Percentiles rank a stretch among this genome's conserved stretches.
Conservation (phyloP, 2,113 vertebrate genomes). For the Dicentrarchus labrax region DNA sequence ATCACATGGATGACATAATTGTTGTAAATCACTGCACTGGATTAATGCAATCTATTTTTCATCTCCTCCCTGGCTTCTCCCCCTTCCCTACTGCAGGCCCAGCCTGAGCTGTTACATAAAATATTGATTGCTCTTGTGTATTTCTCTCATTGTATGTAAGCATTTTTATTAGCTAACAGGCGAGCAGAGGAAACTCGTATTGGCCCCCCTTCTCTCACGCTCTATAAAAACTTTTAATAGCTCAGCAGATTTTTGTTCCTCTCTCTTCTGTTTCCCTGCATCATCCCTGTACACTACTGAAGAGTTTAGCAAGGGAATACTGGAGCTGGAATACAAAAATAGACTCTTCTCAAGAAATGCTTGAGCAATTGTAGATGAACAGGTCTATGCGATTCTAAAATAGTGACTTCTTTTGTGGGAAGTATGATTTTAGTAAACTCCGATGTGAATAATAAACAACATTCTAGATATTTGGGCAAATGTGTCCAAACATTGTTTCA, state of each 20-base stretch:
- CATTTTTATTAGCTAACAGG: slow-evolving; percentile 83
- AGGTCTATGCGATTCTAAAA: slow-evolving; percentile 11
- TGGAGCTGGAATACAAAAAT: slow-evolving; percentile 58
- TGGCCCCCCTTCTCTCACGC: slow-evolving; percentile 23
- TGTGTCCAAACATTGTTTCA: background rate
- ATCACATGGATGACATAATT: slow-evolving; percentile 50
- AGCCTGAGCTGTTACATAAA: slow-evolving; percentile 79
- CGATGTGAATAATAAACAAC: background rate
- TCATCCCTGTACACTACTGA: slow-evolving; percentile 69
- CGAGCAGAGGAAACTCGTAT: slow-evolving; percentile 67
- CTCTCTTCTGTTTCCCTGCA: slow-evolving; percentile 68
- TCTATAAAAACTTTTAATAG: slow-evolving; percentile 69
- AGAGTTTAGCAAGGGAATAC: slow-evolving; percentile 63
- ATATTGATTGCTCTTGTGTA: slow-evolving; percentile 84
- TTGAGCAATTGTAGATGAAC: slow-evolving; percentile 27
- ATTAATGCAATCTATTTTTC: slow-evolving; percentile 75
- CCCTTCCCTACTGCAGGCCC: slow-evolving; percentile 52
- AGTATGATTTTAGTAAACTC: slow-evolving; percentile 12
- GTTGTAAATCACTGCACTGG: slow-evolving; percentile 61
- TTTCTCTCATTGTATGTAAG: slow-evolving; percentile 83
- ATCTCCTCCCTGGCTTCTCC: slow-evolving; percentile 61
- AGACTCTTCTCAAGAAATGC: slow-evolving; percentile 20
- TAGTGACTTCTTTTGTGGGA: background rate
- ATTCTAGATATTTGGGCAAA: background rate
- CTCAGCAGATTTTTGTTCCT: slow-evolving; percentile 74